phyloP scores from a whole-genome alignment of 2,113 vertebrate species.

The Grantiella picta region DNA sequence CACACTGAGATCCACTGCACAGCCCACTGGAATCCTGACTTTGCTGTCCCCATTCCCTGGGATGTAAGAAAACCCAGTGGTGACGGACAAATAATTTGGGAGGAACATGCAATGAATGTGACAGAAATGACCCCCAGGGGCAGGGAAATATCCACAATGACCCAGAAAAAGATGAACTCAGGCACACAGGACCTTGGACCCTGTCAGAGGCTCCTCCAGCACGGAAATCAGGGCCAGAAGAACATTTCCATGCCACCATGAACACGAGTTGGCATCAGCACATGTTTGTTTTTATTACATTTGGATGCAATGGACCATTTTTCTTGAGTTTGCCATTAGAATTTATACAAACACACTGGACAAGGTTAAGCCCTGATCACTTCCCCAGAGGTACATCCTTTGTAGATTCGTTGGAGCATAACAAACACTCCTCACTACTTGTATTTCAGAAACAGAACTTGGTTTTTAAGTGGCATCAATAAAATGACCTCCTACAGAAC shows the following conservation, averaged over 20 bases:
- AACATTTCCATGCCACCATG: background rate
- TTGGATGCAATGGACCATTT: background rate
- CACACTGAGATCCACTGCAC: background rate
- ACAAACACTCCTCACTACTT: background rate
- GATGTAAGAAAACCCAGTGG: background rate
- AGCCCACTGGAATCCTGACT: background rate
- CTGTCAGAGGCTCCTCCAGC: background rate
- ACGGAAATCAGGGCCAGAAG: background rate
- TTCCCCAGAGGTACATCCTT: background rate
- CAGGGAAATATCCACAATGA: accelerated
- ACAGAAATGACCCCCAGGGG: background rate
- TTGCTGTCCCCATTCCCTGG: background rate
- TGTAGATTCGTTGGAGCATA: accelerated
- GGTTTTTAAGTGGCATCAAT: background rate
- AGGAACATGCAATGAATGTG: background rate
- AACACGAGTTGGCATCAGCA: background rate
- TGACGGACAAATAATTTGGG: background rate
- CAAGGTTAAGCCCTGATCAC: background rate
- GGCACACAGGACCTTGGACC: background rate
- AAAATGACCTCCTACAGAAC: background rate
- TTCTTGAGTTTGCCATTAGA: background rate
- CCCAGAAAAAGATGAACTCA: background rate
- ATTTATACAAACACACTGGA: background rate
- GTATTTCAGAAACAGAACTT: background rate
- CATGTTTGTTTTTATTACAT: background rate